phyloP scores from a whole-genome alignment of 2,797 vertebrate species.

The Eulemur coronatus region DNA sequence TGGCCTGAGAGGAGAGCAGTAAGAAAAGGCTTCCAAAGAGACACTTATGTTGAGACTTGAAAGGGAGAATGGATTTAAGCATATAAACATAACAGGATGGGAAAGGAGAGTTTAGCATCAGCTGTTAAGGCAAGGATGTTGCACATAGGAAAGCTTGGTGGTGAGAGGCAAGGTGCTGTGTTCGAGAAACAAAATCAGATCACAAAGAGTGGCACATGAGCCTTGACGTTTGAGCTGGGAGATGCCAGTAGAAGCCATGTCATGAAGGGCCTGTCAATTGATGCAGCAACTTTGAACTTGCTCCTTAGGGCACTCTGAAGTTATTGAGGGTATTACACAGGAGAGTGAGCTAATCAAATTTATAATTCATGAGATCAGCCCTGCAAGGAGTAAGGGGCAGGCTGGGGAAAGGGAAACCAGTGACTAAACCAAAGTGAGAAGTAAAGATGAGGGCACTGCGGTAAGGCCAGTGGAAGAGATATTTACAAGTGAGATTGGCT shows the following conservation, averaged over 20 bases:
- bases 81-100: neutral
- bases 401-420: neutral
- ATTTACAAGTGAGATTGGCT: neutral
- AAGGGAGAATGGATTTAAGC: constrained; percentile 25
- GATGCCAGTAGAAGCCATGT: neutral
- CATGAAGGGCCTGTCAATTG: neutral
- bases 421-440: neutral
- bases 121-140: neutral
- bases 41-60: neutral
- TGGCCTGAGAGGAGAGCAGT: neutral
- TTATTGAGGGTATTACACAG: neutral
- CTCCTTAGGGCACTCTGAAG: neutral
- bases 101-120: neutral
- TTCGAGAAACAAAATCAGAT: neutral
- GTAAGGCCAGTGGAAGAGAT: neutral
- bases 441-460: neutral
- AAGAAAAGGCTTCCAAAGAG: neutral
- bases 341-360: neutral
- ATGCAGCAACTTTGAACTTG: neutral
- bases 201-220: no score
- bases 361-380: neutral
- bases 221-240: neutral
- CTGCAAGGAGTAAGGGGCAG: neutral
- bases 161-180: neutral
- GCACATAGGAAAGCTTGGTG: neutral